Evolutionary conservation across 2,888 invertebrate species (phyloP), one percentile per base, ranked within the genome.

Genomic region (Halictus quadricinctus): DNA sequence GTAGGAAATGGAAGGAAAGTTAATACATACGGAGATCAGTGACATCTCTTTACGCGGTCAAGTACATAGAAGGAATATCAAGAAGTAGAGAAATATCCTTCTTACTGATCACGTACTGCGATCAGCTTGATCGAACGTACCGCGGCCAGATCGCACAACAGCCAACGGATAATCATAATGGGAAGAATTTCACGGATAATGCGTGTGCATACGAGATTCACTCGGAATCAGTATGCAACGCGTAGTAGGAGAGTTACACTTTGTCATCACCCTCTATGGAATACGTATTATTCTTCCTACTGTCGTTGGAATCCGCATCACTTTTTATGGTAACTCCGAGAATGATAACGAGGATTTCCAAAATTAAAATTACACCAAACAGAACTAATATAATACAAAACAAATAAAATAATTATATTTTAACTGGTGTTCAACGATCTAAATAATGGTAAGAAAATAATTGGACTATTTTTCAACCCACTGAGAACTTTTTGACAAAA

Each of bases 131-230:
- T 89, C 89, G 89, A 87, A 87, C 81, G 84, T 86, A 85, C 85
- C 87, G 87, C 86, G 86, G 86, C 84, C 74, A 79, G 84, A 84
- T 86, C 86, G 86, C 72, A 72, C 79, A 43, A 73, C 79, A 84
- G 81, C 87, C 75, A 82, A 87, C 83, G 77, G 88, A 89, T 90
- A 88, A 90, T 90, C 89, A 88, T 90, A 90, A 90, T 90, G 86
- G 88, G 85, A 87, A 85, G 88, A 90, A 88, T 88, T 90, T 90
- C 87, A 88, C 84, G 90, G 90, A 90, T 90, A 88, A 88, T 88
- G 82, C 88, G 86, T 64, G 83, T 82, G 84, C 86, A 80, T 83
- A 75, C 86, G 83, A 74, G 83, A 87, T 82, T 81, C 83, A 74
- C 36, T 15, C 15, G 25, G 70, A 66, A 85, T 88, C 88, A 83